Evolutionary conservation across 1,140 invertebrate species (phyloP).

Genomic region (Hermetia illucens): DNA sequence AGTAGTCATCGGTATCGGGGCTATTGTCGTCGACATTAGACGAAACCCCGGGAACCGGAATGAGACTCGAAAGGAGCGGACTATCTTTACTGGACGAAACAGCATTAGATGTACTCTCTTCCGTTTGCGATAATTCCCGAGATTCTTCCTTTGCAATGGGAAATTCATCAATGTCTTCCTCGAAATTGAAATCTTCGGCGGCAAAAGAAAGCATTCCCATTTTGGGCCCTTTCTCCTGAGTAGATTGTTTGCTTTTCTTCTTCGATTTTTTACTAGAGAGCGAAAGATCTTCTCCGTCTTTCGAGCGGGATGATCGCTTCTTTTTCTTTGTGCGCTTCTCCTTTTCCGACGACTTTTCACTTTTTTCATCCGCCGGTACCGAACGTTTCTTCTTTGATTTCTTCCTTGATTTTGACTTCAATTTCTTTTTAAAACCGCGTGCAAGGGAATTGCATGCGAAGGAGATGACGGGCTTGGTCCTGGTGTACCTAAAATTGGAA

Average conservation of each 20-base stretch:
- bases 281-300: neutral
- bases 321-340: neutral
- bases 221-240: neutral
- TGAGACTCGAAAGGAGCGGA: no score
- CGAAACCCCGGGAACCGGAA: no score
- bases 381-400: neutral
- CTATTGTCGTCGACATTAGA: no score
- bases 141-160: neutral
- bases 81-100: no score
- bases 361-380: neutral
- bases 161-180: neutral
- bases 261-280: neutral
- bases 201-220: neutral
- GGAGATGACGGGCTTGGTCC: neutral
- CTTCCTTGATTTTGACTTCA: neutral
- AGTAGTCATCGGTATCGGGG: constrained; percentile 27
- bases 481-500: neutral
- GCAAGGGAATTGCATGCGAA: no score
- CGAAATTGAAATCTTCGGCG: neutral
- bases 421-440: no score
- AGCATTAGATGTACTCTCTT: no score
- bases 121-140: no score
- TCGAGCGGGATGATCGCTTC: no score
- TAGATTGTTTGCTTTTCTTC: neutral
- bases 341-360: neutral